Evolutionary conservation across 2,888 invertebrate species (phyloP).

Genomic region (Xestobium rufovillosum): DNA sequence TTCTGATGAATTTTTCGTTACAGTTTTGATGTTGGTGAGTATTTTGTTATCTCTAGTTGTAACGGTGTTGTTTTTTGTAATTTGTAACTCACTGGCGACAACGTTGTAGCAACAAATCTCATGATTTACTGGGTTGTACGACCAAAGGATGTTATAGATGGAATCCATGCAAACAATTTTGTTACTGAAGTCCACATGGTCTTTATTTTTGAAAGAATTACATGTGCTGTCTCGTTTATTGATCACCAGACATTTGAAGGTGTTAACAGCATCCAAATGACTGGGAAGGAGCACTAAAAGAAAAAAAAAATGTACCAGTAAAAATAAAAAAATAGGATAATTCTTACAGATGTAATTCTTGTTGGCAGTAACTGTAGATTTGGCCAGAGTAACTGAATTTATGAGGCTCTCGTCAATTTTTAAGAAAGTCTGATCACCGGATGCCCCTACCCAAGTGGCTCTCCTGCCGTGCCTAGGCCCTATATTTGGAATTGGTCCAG

Average conservation of each 20-base stretch:
- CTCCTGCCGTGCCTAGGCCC: constrained; percentile 80
- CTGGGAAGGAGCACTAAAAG: constrained; percentile 73
- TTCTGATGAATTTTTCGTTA: constrained; percentile 18
- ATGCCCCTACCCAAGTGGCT: constrained; percentile 90
- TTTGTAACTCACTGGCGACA: constrained; percentile 63
- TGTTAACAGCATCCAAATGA: constrained; percentile 62
- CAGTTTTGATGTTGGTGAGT: constrained; percentile 28
- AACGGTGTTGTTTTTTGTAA: constrained; percentile 32
- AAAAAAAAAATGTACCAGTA: not conserved
- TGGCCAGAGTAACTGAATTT: constrained; percentile 79
- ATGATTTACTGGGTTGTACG: constrained; percentile 63
- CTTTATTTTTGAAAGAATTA: constrained; percentile 70
- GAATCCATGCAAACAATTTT: constrained; percentile 82
- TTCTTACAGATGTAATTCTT: constrained; percentile 72
- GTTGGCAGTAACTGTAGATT: constrained; percentile 85
- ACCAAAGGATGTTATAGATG: constrained; percentile 89
- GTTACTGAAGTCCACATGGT: constrained; percentile 78
- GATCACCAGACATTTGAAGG: constrained; percentile 81
- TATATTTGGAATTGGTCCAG: constrained; percentile 68
- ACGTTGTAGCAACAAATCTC: constrained; percentile 76
- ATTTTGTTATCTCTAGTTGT: constrained; percentile 33
- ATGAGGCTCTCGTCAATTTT: constrained; percentile 90
- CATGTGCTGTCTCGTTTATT: constrained; percentile 85
- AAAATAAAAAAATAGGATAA: not conserved
- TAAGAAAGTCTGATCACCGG: constrained; percentile 93